Evolutionary conservation across 2,888 invertebrate species (phyloP).

Genomic region (Scrobipalpa atriplicella): DNA sequence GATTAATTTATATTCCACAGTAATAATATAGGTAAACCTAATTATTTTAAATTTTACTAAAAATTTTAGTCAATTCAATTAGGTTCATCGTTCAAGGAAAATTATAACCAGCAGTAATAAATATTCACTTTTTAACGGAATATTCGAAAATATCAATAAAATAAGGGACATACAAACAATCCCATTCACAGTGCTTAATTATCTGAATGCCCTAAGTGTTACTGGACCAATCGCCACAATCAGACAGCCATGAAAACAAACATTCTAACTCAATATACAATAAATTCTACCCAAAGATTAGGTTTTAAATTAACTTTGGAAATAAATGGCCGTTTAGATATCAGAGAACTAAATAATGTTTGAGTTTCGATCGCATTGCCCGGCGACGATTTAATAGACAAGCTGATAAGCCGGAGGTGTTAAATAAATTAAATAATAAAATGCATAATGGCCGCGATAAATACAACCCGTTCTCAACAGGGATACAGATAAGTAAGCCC

Average conservation of each 20-base stretch:
- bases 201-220: constrained; percentile 6
- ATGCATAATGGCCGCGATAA: constrained; percentile 80
- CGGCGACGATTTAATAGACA: constrained; percentile 78
- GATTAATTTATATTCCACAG: background rate
- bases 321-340: constrained; percentile 51
- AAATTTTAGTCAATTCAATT: background rate
- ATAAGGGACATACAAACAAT: background rate
- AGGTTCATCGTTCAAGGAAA: background rate
- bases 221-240: constrained; percentile 7
- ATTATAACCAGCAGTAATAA: background rate
- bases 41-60: too few relatives aligned
- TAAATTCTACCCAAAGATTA: constrained; percentile 28
- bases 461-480: constrained; percentile 76
- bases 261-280: constrained; percentile 17
- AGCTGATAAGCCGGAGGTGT: constrained; percentile 74
- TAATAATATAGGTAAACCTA: too few relatives aligned
- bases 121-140: too few relatives aligned
- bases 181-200: background rate
- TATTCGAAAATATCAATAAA: too few relatives aligned
- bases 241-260: constrained; percentile 23
- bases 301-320: constrained; percentile 28
- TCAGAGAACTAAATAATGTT: constrained; percentile 66
- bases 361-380: constrained; percentile 73
- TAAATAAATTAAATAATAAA: constrained; percentile 83
- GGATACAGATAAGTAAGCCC: constrained; percentile 75